Conservation (phyloP, 1,140 invertebrate species). For the Drosophila kanapiae region DNA sequence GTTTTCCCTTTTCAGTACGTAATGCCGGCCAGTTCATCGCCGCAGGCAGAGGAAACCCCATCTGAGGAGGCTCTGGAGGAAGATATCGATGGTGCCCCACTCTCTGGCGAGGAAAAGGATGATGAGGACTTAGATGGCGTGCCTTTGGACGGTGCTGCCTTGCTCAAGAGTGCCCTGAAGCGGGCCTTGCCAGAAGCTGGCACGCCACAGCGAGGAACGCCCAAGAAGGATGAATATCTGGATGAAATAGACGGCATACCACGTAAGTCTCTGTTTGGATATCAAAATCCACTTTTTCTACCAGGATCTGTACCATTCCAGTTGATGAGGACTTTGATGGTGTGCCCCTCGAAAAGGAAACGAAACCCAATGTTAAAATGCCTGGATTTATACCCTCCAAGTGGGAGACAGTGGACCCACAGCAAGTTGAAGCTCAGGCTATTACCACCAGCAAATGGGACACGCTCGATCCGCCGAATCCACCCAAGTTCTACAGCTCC, state of each 20-base stretch:
- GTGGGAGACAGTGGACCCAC: slow-evolving; percentile 98
- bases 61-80: slow-evolving; percentile 71
- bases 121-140: slow-evolving; percentile 91
- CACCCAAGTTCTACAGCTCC: slow-evolving; percentile 77
- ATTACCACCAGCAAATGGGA: slow-evolving; percentile 97
- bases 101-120: slow-evolving; percentile 88
- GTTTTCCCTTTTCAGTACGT: slow-evolving; percentile 20
- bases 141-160: slow-evolving; percentile 93
- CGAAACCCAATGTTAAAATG: slow-evolving; percentile 55
- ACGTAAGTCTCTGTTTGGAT: slow-evolving; percentile 85
- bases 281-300: neutral
- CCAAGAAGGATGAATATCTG: slow-evolving; percentile 82
- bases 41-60: slow-evolving; percentile 50
- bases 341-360: slow-evolving; percentile 88
- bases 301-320: slow-evolving; percentile 71
- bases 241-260: slow-evolving; percentile 92
- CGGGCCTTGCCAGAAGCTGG: slow-evolving; percentile 82
- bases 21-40: slow-evolving; percentile 32
- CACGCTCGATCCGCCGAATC: slow-evolving; percentile 85
- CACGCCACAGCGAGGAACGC: slow-evolving; percentile 56
- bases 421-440: slow-evolving; percentile 91
- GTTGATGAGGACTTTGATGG: slow-evolving; percentile 95
- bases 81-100: slow-evolving; percentile 89
- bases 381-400: slow-evolving; percentile 94
- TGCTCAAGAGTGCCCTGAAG: slow-evolving; percentile 90